Evolutionary conservation across 2,113 vertebrate genomes (phyloP).

Genomic region (Aegotheles bennettii): DNA sequence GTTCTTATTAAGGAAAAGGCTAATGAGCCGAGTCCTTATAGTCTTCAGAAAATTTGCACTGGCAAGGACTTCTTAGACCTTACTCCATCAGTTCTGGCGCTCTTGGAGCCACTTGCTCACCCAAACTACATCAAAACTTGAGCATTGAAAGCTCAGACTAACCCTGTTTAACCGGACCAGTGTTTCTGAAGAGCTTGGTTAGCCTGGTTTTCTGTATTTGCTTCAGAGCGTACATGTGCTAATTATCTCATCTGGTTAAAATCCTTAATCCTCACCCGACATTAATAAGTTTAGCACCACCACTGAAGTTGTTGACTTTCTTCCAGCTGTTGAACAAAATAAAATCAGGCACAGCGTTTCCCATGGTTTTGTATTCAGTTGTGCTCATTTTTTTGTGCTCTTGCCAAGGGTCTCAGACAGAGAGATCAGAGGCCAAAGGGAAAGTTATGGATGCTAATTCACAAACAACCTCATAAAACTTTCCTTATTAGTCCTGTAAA

Average conservation of each 20-base stretch:
- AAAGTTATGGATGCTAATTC: neutral
- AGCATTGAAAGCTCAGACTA: neutral
- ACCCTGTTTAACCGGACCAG: neutral
- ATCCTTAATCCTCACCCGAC: neutral
- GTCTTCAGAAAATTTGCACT: neutral
- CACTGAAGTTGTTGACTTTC: neutral
- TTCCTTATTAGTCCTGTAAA: neutral
- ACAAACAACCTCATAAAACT: conserved; percentile 17
- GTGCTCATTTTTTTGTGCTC: neutral
- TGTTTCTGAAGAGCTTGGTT: neutral
- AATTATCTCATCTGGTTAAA: neutral
- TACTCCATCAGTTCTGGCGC: neutral
- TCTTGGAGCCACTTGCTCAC: neutral
- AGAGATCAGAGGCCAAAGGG: neutral
- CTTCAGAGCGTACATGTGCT: rapidly evolving
- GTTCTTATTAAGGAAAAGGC: neutral
- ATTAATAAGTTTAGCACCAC: neutral
- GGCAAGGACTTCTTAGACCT: neutral
- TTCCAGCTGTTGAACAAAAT: neutral
- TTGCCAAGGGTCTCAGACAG: neutral
- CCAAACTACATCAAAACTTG: neutral
- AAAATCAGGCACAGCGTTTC: neutral
- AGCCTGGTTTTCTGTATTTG: neutral
- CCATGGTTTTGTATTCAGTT: neutral
- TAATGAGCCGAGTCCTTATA: neutral